Conservation (phyloP, 1,140 invertebrate species). For the Heterodera schachtii region DNA sequence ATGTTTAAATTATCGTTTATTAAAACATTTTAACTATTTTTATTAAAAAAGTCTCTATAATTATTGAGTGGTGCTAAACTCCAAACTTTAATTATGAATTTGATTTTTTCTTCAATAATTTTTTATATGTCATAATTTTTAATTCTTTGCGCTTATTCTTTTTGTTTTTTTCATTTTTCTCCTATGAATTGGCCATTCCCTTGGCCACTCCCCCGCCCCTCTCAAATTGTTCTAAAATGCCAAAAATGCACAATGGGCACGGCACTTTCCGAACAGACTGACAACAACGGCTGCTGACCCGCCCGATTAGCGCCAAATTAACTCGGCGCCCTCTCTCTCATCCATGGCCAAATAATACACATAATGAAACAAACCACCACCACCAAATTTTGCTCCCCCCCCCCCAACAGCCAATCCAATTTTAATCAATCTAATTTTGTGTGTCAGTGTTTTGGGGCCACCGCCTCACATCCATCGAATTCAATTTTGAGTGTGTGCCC, state of each 20-base stretch:
- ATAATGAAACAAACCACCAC: background rate
- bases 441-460: background rate
- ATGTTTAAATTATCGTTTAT: too few species aligned
- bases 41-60: too few species aligned
- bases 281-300: too few species aligned
- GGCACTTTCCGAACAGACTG: too few species aligned
- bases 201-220: background rate
- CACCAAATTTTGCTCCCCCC: too few species aligned
- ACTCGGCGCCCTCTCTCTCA: too few species aligned
- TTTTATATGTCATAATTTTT: background rate
- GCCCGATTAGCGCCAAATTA: too few species aligned
- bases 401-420: background rate
- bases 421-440: slow-evolving; percentile 19
- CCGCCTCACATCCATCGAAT: background rate
- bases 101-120: too few species aligned
- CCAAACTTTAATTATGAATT: too few species aligned
- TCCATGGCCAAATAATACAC: background rate
- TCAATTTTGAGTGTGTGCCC: background rate
- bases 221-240: background rate
- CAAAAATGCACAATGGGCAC: background rate
- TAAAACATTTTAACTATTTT: too few species aligned
- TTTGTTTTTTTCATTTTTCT: too few species aligned
- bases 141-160: background rate
- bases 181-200: background rate
- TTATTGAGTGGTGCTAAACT: too few species aligned